phyloP scores from a whole-genome alignment of 2,797 vertebrate genomes.

The Sardinella longiceps region DNA sequence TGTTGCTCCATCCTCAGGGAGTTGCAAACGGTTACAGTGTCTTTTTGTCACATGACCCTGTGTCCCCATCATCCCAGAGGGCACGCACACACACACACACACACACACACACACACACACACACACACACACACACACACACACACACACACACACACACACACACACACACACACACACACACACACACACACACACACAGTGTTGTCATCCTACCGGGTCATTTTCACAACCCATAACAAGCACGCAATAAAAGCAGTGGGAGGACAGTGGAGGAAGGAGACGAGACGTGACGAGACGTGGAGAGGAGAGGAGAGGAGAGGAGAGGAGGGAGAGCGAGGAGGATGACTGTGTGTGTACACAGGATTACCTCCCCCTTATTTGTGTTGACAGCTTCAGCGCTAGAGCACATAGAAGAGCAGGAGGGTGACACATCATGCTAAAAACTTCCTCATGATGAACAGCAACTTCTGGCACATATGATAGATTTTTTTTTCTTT shows the following conservation, averaged over 20 bases:
- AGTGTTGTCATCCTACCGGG: background rate
- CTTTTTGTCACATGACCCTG: background rate
- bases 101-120: background rate
- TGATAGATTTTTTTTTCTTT: background rate
- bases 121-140: background rate
- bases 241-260: background rate
- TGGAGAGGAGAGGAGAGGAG: background rate
- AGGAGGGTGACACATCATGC: background rate
- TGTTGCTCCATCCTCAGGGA: background rate
- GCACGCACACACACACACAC: background rate
- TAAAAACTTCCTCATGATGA: background rate
- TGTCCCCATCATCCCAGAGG: background rate
- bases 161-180: background rate
- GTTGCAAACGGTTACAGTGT: background rate
- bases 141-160: background rate
- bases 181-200: background rate
- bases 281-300: background rate
- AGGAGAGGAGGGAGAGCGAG: background rate
- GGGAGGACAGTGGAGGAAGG: background rate
- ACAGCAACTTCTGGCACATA: background rate
- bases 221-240: conserved; percentile 13
- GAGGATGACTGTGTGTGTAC: background rate
- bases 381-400: background rate
- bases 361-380: background rate
- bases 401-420: background rate